Conservation (phyloP, 2,797 vertebrate genomes). For the Sebastes baramenuke region DNA sequence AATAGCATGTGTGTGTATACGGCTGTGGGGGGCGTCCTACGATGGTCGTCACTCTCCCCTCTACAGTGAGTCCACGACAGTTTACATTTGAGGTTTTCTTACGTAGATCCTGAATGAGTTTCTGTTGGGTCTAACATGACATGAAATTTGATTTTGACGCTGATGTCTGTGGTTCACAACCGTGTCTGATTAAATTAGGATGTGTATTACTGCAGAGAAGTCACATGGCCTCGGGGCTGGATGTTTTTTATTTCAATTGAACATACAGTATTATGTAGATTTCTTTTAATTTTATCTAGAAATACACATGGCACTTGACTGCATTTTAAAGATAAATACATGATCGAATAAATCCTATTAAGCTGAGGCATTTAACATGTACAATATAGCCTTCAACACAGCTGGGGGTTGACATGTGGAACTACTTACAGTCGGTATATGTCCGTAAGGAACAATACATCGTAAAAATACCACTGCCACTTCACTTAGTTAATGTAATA, state of each 20-base stretch:
- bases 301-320: not conserved
- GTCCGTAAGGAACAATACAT: not conserved
- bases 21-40: not conserved
- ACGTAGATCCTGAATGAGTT: not conserved
- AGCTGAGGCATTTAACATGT: not conserved
- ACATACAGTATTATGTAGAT: not conserved
- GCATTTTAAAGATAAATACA: not conserved
- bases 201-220: not conserved
- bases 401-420: not conserved
- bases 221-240: not conserved
- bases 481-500: slow-evolving; percentile 31
- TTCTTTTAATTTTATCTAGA: not conserved
- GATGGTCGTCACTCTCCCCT: not conserved
- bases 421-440: not conserved
- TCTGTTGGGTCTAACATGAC: slow-evolving; percentile 19
- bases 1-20: not conserved
- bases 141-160: slow-evolving; percentile 26
- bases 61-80: not conserved
- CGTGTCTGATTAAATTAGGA: slow-evolving; percentile 25
- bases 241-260: not conserved
- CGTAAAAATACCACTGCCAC: not conserved
- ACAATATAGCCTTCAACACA: not conserved
- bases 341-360: not conserved
- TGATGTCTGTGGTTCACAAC: slow-evolving; percentile 11
- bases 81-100: not conserved